phyloP scores from a whole-genome alignment of 2,888 invertebrate genomes.

The Caenorhabditis sp. region DNA sequence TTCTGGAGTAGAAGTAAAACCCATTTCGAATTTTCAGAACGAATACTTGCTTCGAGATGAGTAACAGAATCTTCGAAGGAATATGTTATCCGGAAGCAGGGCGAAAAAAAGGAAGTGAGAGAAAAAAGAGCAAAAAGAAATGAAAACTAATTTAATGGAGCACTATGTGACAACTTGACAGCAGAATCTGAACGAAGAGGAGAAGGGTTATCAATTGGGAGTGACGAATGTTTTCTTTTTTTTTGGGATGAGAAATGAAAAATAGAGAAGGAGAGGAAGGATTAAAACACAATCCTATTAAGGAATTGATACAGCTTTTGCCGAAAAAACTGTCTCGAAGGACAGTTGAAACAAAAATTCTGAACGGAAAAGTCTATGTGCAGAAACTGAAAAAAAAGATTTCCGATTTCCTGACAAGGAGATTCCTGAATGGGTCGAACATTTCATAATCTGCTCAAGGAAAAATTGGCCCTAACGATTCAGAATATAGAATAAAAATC shows the following conservation, averaged over 20 bases:
- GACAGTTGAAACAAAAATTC: neutral
- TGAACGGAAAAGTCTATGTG: neutral
- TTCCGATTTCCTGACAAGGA: no score
- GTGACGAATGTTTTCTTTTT: constrained; percentile 26
- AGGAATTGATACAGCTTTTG: neutral
- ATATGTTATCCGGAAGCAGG: constrained; percentile 8
- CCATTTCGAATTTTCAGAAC: neutral
- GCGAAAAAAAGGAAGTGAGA: constrained; percentile 23
- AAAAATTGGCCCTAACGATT: no score
- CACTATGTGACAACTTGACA: constrained; percentile 36
- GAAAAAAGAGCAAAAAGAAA: constrained; percentile 24
- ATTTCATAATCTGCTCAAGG: no score
- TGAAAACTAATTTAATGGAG: constrained; percentile 37
- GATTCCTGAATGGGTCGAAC: no score
- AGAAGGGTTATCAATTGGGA: constrained; percentile 10
- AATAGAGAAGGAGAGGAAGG: neutral
- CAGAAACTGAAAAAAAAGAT: neutral
- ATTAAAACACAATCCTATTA: constrained; percentile 13
- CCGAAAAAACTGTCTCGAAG: neutral
- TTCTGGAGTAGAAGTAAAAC: neutral
- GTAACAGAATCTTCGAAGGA: neutral
- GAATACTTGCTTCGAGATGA: constrained; percentile 7
- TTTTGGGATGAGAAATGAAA: neutral
- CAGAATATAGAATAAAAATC: no score
- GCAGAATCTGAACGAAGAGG: constrained; percentile 27